A percentile compares a stretch with the other conserved stretches of the same genome.
Evolutionary conservation across 2,113 vertebrate species (phyloP).

Genomic region (Astur gentilis): DNA sequence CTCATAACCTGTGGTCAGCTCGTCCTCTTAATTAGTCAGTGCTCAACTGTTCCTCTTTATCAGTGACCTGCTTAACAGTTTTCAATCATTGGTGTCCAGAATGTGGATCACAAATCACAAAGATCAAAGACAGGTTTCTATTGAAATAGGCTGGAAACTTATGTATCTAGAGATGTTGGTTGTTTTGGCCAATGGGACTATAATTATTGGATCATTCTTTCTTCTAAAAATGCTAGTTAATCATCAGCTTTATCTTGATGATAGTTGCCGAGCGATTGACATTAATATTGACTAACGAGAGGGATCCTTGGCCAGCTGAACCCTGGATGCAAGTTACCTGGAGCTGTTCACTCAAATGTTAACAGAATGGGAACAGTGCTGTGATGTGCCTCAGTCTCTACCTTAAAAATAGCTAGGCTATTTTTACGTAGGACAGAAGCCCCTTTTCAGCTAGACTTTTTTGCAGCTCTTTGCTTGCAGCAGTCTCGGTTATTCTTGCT

Average conservation of each 20-base stretch:
- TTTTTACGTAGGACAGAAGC: background rate
- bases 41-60: background rate
- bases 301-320: background rate
- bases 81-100: background rate
- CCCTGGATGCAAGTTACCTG: background rate
- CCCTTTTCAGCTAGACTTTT: background rate
- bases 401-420: background rate
- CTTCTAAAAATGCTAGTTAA: background rate
- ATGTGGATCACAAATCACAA: background rate
- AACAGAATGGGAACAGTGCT: background rate
- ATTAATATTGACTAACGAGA: background rate
- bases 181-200: background rate
- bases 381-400: background rate
- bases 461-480: background rate
- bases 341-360: background rate
- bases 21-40: background rate
- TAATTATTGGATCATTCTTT: background rate
- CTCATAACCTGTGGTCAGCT: background rate
- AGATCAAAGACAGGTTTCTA: background rate
- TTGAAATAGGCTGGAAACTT: background rate
- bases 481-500: background rate
- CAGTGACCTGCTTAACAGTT: background rate
- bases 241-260: background rate
- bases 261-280: background rate
- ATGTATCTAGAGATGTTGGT: accelerated